Percentiles rank a stretch among this genome's conserved stretches.
phyloP scores from a whole-genome alignment of 1,140 invertebrate genomes.

The Leptestheria dahalacensis region DNA sequence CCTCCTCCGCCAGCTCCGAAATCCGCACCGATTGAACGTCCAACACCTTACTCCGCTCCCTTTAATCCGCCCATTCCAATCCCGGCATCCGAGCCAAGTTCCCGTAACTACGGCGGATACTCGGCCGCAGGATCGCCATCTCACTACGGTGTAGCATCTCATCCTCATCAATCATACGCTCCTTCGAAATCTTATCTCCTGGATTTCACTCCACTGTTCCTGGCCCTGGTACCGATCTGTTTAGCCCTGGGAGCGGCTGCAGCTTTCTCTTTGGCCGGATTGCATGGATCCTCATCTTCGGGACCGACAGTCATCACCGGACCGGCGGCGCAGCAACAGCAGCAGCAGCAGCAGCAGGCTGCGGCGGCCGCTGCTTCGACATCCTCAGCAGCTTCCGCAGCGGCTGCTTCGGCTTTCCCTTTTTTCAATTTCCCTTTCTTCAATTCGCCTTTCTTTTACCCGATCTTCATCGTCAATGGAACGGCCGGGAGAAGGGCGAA shows the following conservation, averaged over 20 bases:
- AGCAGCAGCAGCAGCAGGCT: neutral
- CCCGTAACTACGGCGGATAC: too few species aligned
- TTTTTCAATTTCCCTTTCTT: neutral
- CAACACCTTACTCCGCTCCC: too few species aligned
- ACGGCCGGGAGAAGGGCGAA: neutral
- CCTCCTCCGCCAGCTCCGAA: too few species aligned
- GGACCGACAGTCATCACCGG: neutral
- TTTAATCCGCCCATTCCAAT: too few species aligned
- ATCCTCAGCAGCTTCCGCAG: neutral
- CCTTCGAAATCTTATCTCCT: neutral
- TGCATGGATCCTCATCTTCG: neutral
- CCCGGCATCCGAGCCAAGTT: too few species aligned
- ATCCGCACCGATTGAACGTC: too few species aligned
- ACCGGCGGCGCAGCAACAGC: neutral
- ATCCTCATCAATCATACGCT: too few species aligned
- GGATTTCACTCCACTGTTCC: conserved; percentile 7
- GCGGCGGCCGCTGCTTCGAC: neutral
- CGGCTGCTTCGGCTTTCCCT: neutral
- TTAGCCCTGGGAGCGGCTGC: conserved; percentile 1
- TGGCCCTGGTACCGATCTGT: conserved; percentile 2
- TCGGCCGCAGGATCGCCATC: too few species aligned
- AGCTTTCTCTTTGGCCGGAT: neutral
- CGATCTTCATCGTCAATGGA: neutral
- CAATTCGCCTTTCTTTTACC: neutral
- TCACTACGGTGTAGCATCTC: neutral